Percentiles rank a stretch among this genome's conserved stretches.
phyloP scores from a whole-genome alignment of 2,797 vertebrate species.

The Oryzias sinensis region DNA sequence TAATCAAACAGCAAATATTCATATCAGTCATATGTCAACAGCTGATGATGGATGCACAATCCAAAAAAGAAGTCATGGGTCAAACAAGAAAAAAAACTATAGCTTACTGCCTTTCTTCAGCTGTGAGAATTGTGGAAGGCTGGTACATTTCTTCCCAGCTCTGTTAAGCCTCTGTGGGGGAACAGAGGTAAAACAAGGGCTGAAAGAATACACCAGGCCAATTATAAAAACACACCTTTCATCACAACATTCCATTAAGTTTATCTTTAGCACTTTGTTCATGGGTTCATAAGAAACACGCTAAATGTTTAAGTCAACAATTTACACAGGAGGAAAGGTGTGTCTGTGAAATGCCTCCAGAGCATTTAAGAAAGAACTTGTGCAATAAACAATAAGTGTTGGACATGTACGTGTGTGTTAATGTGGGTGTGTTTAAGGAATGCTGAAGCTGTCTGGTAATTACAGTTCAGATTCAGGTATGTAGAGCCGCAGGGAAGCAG shows the following conservation, averaged over 20 bases:
- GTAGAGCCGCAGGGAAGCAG: conserved; percentile 57
- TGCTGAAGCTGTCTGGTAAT: conserved; percentile 64
- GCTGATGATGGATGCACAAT: background rate
- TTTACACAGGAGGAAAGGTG: conserved; percentile 41
- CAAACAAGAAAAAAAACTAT: background rate
- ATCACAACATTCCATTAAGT: too few species aligned
- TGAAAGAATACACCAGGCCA: too few species aligned
- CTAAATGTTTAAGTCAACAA: conserved; percentile 32
- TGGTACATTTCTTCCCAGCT: too few species aligned
- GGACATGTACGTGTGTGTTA: conserved; percentile 22
- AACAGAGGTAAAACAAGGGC: too few species aligned
- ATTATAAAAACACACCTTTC: too few species aligned
- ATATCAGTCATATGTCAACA: background rate
- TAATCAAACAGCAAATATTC: background rate
- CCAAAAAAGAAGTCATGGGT: background rate
- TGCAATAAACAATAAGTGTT: conserved; percentile 3
- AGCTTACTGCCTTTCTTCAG: too few species aligned
- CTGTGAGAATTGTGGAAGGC: too few species aligned
- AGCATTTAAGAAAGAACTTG: conserved; percentile 23
- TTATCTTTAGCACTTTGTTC: conserved; percentile 10
- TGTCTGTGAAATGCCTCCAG: conserved; percentile 12
- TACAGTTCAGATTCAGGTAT: conserved; percentile 70
- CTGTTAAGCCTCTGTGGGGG: too few species aligned
- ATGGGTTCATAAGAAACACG: conserved; percentile 5
- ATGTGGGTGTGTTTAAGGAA: conserved; percentile 63